Conservation (phyloP, 2,797 vertebrate species). For the Crocidura indochinensis region DNA sequence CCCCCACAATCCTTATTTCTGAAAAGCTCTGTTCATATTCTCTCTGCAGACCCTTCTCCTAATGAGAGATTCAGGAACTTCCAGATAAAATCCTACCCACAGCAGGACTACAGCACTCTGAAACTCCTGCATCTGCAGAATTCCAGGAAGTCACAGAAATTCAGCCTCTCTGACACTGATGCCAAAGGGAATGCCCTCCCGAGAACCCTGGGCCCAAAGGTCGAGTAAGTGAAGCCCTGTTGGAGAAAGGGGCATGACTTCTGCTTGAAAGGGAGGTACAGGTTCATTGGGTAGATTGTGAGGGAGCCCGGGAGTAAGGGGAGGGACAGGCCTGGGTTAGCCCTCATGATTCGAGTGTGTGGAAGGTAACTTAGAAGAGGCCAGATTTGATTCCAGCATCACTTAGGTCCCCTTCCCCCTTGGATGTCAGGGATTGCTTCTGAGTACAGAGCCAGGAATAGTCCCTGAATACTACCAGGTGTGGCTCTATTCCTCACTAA, state of each 20-base stretch:
- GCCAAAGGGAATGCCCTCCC: conserved; percentile 58
- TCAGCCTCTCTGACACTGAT: neutral
- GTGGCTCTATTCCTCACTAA: neutral
- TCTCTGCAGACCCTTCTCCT: conserved; percentile 75
- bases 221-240: conserved; percentile 76
- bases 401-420: neutral
- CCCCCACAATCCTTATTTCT: neutral
- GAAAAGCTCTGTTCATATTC: conserved; percentile 39
- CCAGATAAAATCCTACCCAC: conserved; percentile 82
- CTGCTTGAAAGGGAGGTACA: neutral
- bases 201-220: conserved; percentile 71
- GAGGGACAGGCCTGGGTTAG: neutral
- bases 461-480: too few species aligned
- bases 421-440: neutral
- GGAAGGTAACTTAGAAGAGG: neutral
- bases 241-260: neutral
- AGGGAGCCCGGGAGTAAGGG: neutral
- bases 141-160: conserved; percentile 18
- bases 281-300: neutral
- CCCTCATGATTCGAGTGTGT: neutral
- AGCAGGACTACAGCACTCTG: conserved; percentile 78
- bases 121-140: conserved; percentile 80
- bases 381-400: neutral
- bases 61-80: conserved; percentile 84
- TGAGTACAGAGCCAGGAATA: conserved; percentile 21